phyloP scores from a whole-genome alignment of 2,888 invertebrate genomes.

The Syrphus vitripennis region DNA sequence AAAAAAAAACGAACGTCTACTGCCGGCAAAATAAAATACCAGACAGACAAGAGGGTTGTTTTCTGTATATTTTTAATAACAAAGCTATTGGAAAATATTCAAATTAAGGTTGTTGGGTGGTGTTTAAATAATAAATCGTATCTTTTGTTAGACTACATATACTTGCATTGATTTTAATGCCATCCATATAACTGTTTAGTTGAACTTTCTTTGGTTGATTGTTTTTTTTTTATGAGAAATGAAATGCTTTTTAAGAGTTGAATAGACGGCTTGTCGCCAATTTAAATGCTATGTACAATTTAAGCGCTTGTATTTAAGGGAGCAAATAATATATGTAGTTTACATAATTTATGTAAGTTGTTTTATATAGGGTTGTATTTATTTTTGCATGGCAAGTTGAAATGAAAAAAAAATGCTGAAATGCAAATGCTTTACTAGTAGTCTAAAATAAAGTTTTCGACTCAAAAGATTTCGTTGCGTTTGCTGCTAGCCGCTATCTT shows the following conservation, averaged over 20 bases:
- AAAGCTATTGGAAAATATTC: neutral
- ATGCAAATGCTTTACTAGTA: too few species aligned
- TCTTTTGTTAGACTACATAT: neutral
- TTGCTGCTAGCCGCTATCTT: too few species aligned
- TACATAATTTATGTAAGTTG: too few species aligned
- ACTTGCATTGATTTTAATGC: neutral
- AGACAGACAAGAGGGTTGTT: slow-evolving; percentile 2
- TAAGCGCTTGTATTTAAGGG: too few species aligned
- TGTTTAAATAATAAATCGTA: neutral
- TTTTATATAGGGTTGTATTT: too few species aligned
- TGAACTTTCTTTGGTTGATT: neutral
- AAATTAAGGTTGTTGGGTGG: neutral
- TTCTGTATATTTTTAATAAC: neutral
- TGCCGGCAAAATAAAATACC: neutral
- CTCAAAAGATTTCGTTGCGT: too few species aligned
- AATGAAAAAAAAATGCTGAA: too few species aligned
- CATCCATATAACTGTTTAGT: neutral
- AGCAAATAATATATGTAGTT: too few species aligned
- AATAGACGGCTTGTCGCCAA: too few species aligned
- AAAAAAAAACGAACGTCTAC: slow-evolving; percentile 1
- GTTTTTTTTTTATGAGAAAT: neutral
- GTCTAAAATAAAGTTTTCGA: too few species aligned
- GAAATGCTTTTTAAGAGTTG: neutral
- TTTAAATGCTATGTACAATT: too few species aligned
- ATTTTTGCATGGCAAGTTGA: too few species aligned